phyloP scores from a whole-genome alignment of 2,888 invertebrate genomes.

The Pristionchus entomophagus region DNA sequence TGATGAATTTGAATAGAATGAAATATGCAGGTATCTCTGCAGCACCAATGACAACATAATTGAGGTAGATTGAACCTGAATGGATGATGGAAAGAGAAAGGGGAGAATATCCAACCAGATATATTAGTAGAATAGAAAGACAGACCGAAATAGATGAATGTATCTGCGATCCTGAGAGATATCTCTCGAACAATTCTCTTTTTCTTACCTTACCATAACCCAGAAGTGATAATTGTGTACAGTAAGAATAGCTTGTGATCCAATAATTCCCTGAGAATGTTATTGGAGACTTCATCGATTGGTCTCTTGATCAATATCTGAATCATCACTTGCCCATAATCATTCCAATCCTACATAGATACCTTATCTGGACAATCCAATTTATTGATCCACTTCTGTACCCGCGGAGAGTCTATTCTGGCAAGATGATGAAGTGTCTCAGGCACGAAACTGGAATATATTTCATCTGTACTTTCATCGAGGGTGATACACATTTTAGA shows the following conservation, averaged over 20 bases:
- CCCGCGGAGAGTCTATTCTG: background rate
- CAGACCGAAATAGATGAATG: constrained; percentile 72
- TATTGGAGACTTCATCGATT: background rate
- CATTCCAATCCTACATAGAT: background rate
- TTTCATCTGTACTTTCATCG: too few relatives aligned
- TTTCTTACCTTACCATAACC: background rate
- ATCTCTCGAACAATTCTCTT: too few relatives aligned
- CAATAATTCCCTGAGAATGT: background rate
- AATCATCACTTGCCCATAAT: background rate
- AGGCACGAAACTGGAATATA: background rate
- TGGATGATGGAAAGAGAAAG: background rate
- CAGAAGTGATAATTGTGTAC: background rate
- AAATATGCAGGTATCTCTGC: constrained; percentile 69
- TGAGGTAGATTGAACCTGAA: constrained; percentile 63
- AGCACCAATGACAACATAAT: constrained; percentile 65
- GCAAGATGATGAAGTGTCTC: background rate
- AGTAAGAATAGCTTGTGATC: background rate
- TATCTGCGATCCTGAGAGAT: constrained; percentile 59
- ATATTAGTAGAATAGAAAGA: constrained; percentile 68
- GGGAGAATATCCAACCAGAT: constrained; percentile 50
- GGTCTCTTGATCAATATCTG: background rate
- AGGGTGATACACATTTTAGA: too few relatives aligned
- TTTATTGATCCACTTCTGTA: background rate
- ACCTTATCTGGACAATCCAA: background rate
- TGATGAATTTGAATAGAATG: constrained; percentile 63